Evolutionary conservation across 1,140 invertebrate species (phyloP), one percentile per base, ranked within the genome.

Genomic region (Oryzaephilus surinamensis): DNA sequence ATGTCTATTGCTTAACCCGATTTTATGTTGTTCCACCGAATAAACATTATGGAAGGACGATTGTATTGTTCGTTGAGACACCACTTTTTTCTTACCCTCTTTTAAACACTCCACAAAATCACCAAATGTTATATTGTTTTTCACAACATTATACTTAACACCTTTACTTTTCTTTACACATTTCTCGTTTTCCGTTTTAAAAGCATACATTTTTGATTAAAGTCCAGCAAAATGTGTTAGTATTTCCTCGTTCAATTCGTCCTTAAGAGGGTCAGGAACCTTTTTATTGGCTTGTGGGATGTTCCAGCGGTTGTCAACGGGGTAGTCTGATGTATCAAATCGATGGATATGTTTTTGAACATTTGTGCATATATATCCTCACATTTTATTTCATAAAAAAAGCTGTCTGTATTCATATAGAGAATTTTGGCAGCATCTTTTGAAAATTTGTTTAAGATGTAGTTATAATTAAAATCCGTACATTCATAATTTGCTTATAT

Each of bases 221-320:
- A 68, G 36, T 6, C 61, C 63, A 27, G 65, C 38, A 56, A 60
- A 70, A 48, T 62, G 52, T 6, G 30, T 43, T 29, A 69, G 56
- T 23, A 59, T 49, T 35, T 38, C 38, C 6, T 60, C 61, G 42
- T 53, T 56, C 15, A 51, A 51, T 52, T 72, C 68, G 57, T 69
- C 66, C 53, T 69, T 72, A 45, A 70, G 62, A 52, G 65, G 60
- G 5, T 67, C 65, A 4, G 65, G 14, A 3, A 65, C 57, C 44
- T 72, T 71, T 48, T 66, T 67, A 45, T 70, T 69, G 23, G 36
- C 35, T 34, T 32, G n/a, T 7, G 51, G 50, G 6, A 60, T 58
- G 15, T 41, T 41, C 37, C 51, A 54, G 14, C 40, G 27, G 45
- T 57, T 58, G 38, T 51, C 36, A 29, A 11, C n/a, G n/a, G 40